Conservation (phyloP, 37 sponge, comb jelly and placozoan species). For the Dysidea cf. avara region DNA sequence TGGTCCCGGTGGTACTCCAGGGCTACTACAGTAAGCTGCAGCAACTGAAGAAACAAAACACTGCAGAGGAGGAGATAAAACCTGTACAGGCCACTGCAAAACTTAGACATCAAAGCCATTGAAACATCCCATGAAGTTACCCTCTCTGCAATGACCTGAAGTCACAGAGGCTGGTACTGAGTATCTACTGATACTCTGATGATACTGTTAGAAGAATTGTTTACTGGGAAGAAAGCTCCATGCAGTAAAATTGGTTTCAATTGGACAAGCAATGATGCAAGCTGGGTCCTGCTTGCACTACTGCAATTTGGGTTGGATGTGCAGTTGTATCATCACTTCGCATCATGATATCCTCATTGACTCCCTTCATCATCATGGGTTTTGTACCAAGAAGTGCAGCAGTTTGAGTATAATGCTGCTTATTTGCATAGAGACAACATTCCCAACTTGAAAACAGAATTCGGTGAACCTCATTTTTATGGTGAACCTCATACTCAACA, state of each 20-base stretch:
- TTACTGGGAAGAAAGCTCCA: conserved; percentile 14
- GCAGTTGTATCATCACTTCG: conserved; percentile 38
- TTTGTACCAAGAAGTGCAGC: background rate
- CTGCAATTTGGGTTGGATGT: conserved; percentile 28
- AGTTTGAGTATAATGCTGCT: too few species aligned
- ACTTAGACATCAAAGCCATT: conserved; percentile 16
- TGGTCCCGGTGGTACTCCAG: conserved; percentile 18
- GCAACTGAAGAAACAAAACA: background rate
- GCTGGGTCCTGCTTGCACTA: conserved; percentile 43
- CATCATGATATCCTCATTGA: conserved; percentile 37
- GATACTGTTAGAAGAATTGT: background rate
- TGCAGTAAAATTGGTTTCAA: conserved; percentile 14
- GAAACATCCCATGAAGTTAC: conserved; percentile 20
- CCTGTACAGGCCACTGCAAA: conserved; percentile 35
- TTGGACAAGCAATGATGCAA: too few species aligned
- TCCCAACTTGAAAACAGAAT: conserved; percentile 16
- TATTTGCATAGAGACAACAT: conserved; percentile 9
- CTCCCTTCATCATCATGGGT: conserved; percentile 31
- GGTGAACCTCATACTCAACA: too few species aligned
- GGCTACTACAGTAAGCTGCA: conserved; percentile 23
- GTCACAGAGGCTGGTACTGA: background rate
- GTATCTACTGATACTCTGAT: conserved; percentile 3
- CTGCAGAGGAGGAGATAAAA: conserved; percentile 11
- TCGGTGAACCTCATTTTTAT: too few species aligned
- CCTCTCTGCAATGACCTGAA: conserved; percentile 7